These are phyloP conservation scores for Hexactinellida sp. DNA, from an alignment of 37 sponge, comb jelly and placozoan species.

Conservation along the genomic window DNA sequence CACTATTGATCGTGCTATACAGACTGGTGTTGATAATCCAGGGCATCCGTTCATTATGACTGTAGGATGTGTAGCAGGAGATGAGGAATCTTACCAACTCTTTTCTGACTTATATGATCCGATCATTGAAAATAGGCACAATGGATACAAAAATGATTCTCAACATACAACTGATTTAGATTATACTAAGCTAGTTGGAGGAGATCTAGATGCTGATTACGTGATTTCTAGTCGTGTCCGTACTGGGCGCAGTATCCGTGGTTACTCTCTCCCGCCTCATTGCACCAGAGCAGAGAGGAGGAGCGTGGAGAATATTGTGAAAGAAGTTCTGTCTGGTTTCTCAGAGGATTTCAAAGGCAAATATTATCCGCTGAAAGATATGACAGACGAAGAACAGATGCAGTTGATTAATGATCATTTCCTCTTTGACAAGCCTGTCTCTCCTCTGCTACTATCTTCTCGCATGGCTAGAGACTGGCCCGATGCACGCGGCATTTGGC, in stretches of 20 bases:
- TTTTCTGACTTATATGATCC: constrained; percentile 41
- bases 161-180: constrained; percentile 39
- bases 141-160: constrained; percentile 35
- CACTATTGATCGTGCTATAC: neutral
- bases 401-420: constrained; percentile 63
- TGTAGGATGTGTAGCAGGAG: constrained; percentile 48
- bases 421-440: constrained; percentile 53
- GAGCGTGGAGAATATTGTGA: constrained; percentile 42
- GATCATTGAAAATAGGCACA: constrained; percentile 36
- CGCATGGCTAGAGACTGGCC: constrained; percentile 69
- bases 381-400: constrained; percentile 46
- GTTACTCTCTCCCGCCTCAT: constrained; percentile 49
- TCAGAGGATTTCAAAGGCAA: constrained; percentile 38
- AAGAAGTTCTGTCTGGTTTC: constrained; percentile 30
- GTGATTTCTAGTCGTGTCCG: constrained; percentile 58
- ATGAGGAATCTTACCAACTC: constrained; percentile 38
- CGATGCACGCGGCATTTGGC: constrained; percentile 55
- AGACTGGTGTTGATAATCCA: constrained; percentile 45
- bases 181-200: constrained; percentile 25
- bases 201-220: constrained; percentile 38
- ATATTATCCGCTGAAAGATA: constrained; percentile 51
- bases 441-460: constrained; percentile 36
- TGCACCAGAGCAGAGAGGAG: constrained; percentile 44
- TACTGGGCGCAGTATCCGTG: constrained; percentile 47
- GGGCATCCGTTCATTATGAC: constrained; percentile 53